phyloP scores from a whole-genome alignment of 2,888 invertebrate genomes.

The Apamea crenata region DNA sequence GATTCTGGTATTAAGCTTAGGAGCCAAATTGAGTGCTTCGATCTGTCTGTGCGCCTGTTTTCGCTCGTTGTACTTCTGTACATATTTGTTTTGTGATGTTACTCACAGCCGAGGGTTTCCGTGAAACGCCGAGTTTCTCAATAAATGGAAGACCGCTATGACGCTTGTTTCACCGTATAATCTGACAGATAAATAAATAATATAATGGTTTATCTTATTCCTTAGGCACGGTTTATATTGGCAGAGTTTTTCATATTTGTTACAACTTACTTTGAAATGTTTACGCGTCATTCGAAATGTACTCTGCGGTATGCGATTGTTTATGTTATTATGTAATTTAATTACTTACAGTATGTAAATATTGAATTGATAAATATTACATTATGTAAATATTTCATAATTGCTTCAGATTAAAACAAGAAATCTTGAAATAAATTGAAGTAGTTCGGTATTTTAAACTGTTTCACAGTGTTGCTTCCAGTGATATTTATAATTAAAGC shows the following conservation, averaged over 20 bases:
- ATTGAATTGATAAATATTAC: neutral
- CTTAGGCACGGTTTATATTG: neutral
- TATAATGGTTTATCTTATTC: conserved; percentile 5
- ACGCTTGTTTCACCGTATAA: conserved; percentile 37
- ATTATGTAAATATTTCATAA: neutral
- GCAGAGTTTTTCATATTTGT: neutral
- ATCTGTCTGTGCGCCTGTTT: neutral
- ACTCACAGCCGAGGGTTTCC: conserved; percentile 38
- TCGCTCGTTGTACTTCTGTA: neutral
- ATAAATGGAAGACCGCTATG: conserved; percentile 43
- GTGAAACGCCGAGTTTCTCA: conserved; percentile 46
- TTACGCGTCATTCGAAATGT: conserved; percentile 9
- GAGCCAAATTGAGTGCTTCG: neutral
- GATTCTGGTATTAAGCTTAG: too few relatives aligned
- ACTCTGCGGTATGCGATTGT: neutral
- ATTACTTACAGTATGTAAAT: neutral
- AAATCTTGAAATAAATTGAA: neutral
- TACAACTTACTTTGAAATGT: conserved; percentile 10
- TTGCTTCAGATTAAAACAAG: neutral
- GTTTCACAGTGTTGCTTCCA: neutral
- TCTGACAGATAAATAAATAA: conserved; percentile 40
- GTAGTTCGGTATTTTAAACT: neutral
- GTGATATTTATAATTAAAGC: too few relatives aligned
- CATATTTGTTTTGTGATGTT: neutral
- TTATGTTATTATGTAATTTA: conserved; percentile 9